These are phyloP conservation scores for Onthophagus taurus DNA, from an alignment of 1,140 invertebrate species.

Conservation along the genomic window DNA sequence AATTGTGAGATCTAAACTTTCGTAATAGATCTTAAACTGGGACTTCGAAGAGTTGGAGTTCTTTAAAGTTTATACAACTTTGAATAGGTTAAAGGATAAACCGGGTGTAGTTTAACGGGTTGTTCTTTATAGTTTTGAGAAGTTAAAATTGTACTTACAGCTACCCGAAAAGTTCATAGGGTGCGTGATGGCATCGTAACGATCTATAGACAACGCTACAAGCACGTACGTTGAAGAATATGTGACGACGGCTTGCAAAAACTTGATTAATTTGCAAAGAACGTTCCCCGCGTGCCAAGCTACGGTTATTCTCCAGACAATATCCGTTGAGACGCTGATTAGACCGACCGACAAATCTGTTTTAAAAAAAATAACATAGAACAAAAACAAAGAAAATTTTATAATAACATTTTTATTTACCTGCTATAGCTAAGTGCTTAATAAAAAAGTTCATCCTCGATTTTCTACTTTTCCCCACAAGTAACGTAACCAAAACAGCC, in stretches of 20 bases:
- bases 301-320: slow-evolving; percentile 78
- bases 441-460: slow-evolving; percentile 96
- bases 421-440: slow-evolving; percentile 85
- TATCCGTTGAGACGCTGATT: slow-evolving; percentile 78
- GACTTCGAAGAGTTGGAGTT: too few species aligned
- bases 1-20: too few species aligned
- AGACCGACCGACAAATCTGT: slow-evolving; percentile 80
- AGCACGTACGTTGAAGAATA: slow-evolving; percentile 92
- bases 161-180: slow-evolving; percentile 92
- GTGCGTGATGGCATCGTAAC: slow-evolving; percentile 89
- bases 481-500: slow-evolving; percentile 73
- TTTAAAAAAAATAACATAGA: slow-evolving; percentile 28
- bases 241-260: slow-evolving; percentile 73
- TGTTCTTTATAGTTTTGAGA: too few species aligned
- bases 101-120: too few species aligned
- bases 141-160: slow-evolving; percentile 72
- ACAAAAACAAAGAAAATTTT: too few species aligned
- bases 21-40: too few species aligned
- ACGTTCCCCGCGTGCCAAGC: slow-evolving; percentile 78
- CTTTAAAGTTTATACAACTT: too few species aligned
- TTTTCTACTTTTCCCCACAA: slow-evolving; percentile 76
- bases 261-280: slow-evolving; percentile 80
- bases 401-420: slow-evolving; percentile 51
- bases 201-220: slow-evolving; percentile 87
- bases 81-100: too few species aligned